These are phyloP conservation scores for Meloidogyne chitwoodi DNA, from an alignment of 1,140 invertebrate genomes.

Conservation along the genomic window DNA sequence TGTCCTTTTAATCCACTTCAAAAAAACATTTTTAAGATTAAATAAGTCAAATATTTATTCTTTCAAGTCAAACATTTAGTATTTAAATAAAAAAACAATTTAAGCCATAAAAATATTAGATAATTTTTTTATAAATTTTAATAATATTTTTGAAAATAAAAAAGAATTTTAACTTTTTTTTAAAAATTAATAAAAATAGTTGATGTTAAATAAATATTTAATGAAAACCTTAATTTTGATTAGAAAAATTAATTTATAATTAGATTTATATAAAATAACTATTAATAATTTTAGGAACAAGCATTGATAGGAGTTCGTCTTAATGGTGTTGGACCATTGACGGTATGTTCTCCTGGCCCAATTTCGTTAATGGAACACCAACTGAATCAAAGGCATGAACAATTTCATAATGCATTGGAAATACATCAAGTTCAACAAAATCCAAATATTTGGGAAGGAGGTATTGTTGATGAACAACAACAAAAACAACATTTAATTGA, in stretches of 20 bases:
- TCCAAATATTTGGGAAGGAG: slow-evolving; percentile 5
- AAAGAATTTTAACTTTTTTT: too few species aligned
- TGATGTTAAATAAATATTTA: too few species aligned
- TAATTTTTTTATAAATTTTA: too few species aligned
- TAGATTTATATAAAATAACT: too few species aligned
- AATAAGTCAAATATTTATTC: background rate
- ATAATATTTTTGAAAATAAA: too few species aligned
- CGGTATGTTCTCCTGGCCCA: slow-evolving; percentile 12
- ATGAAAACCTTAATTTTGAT: too few species aligned
- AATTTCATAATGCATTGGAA: slow-evolving; percentile 18
- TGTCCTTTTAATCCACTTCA: background rate
- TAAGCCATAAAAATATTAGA: too few species aligned
- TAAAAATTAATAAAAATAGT: too few species aligned
- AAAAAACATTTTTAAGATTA: background rate
- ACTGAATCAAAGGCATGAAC: background rate
- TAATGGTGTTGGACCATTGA: slow-evolving; percentile 21
- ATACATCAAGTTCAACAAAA: slow-evolving; percentile 24
- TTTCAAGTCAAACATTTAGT: too few species aligned
- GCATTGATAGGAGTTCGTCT: slow-evolving; percentile 21
- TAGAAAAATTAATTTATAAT: background rate
- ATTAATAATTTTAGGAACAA: slow-evolving; percentile 23
- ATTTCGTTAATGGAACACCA: background rate
- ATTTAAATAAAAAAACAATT: too few species aligned
- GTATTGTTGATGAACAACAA: too few species aligned
- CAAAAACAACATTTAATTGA: background rate